Conservation (phyloP, 1,140 invertebrate species). For the Limonius californicus region DNA sequence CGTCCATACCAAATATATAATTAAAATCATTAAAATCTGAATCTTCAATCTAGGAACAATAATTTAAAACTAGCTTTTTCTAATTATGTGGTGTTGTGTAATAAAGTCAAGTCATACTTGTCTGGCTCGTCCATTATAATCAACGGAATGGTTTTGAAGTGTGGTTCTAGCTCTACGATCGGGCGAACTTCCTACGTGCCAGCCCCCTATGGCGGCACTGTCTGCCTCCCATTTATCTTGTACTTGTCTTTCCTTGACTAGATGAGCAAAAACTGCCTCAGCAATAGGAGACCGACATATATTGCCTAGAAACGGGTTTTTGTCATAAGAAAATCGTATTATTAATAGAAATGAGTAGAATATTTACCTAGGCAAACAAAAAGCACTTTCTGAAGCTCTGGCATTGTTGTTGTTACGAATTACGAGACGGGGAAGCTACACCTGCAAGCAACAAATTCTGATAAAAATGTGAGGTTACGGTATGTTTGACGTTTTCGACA, state of each 20-base stretch:
- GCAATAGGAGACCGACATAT: conserved; percentile 95
- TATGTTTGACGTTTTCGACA: no score
- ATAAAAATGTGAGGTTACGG: neutral
- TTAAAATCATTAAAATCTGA: conserved; percentile 76
- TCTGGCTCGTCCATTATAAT: conserved; percentile 72
- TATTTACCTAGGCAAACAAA: conserved; percentile 54
- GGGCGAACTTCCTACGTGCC: conserved; percentile 79
- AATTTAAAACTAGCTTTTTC: no score
- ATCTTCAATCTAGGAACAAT: conserved; percentile 57
- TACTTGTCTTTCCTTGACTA: conserved; percentile 49
- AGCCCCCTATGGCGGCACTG: conserved; percentile 80
- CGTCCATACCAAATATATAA: conserved; percentile 90
- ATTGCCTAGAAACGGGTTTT: conserved; percentile 61
- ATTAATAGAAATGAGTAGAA: conserved; percentile 15
- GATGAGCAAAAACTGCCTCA: conserved; percentile 82
- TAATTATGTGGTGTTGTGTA: no score
- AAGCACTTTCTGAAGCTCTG: conserved; percentile 45
- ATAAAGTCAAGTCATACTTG: conserved; percentile 51
- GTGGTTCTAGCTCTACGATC: conserved; percentile 71
- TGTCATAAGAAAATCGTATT: conserved; percentile 23
- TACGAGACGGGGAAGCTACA: neutral
- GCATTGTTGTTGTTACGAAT: neutral
- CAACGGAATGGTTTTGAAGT: conserved; percentile 67
- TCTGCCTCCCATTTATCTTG: conserved; percentile 70
- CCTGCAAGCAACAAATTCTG: neutral